Base-by-base conservation (phyloP, 2,888 invertebrate genomes). In the Lissonota sp. region DNA sequence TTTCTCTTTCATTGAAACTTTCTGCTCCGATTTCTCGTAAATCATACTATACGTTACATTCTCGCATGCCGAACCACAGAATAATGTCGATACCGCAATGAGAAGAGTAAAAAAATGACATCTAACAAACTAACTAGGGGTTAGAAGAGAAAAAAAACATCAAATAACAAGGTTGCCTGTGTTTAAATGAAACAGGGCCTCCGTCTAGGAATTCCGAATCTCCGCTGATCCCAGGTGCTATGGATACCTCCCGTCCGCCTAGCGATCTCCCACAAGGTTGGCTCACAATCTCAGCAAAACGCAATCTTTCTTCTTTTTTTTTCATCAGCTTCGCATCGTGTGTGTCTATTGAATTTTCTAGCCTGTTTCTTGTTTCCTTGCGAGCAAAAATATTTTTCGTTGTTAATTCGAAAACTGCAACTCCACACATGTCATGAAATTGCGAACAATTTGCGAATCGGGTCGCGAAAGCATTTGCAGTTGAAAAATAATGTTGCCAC, bases 171-270 rank as follows among this genome's bases (percentile, higher is more conserved):
- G 86, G 86, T 81, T 85, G 86, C 86, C 87, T 88, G 85, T 90
- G 88, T 89, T 63, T 73, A 55, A 86, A 87, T 86, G 85, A 87
- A 88, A 91, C 94, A 94, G 95, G 95, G 89, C 95, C 95, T 87
- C 94, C 94, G 92, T 94, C 94, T 87, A 93, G 94, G 92, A 94
- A 94, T 88, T 95, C 95, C 84, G 95, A 95, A 91, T 96, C 96
- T 87, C 95, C 96, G 84, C 92, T 94, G 87, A 94, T 94, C 89
- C 94, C 95, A 93, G 95, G 96, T 93, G 94, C 94, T 87, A 93
- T 94, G 93, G 94, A 94, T 89, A 92, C 94, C 86, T 94, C 94
- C 86, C 93, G 94, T 89, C 93, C 94, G 86, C 93, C 94, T 88
- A 95, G 94, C 91, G 94, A 94, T 90, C 92, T 93, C 86, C 88